Evolutionary conservation across 2,888 invertebrate species (phyloP).

Genomic region (Rhamnusium bicolor): DNA sequence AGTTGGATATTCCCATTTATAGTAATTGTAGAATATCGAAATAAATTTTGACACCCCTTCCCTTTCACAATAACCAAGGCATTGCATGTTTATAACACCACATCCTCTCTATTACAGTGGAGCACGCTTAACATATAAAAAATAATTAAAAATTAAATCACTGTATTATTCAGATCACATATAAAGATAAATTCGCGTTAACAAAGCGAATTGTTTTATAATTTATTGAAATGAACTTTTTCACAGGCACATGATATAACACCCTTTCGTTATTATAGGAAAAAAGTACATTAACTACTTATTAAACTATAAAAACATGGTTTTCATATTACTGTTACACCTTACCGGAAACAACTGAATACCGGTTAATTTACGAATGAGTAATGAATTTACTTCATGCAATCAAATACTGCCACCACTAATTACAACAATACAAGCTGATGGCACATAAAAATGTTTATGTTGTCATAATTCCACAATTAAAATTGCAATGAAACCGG

Average conservation of each 20-base stretch:
- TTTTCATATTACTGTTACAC: not conserved
- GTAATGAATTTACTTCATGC: constrained; percentile 17
- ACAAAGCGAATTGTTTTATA: constrained; percentile 2
- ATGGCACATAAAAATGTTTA: constrained; percentile 26
- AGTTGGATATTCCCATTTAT: no score
- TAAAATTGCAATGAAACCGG: not conserved
- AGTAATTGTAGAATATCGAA: no score
- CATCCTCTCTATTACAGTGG: no score
- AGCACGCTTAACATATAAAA: no score
- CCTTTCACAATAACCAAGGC: no score
- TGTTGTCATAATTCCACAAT: constrained; percentile 13
- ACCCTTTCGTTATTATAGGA: not conserved
- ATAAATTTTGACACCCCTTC: no score
- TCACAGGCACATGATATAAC: not conserved
- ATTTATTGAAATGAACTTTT: not conserved
- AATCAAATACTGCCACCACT: constrained; percentile 26
- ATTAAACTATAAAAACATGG: constrained; percentile 27
- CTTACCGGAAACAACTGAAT: constrained; percentile 24
- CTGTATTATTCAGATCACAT: not conserved
- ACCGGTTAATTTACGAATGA: constrained; percentile 12
- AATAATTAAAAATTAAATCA: not conserved
- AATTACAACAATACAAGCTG: constrained; percentile 7
- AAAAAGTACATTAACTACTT: constrained; percentile 12
- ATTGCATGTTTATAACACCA: no score
- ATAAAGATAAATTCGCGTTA: no score